phyloP scores from a whole-genome alignment of 2,888 invertebrate genomes.

The Terebella lapidaria region DNA sequence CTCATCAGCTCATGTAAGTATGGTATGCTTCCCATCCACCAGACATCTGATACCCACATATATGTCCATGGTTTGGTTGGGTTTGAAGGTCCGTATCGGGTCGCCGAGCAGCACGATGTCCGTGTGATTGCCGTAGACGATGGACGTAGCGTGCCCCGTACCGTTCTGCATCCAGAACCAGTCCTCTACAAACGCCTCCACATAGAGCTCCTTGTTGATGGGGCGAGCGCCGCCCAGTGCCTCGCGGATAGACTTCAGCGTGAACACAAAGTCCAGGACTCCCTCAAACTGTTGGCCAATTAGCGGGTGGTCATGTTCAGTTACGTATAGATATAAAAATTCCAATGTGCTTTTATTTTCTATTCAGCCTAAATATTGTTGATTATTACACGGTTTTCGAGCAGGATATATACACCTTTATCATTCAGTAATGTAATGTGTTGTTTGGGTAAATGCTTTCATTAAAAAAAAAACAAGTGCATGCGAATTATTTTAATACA shows the following conservation, averaged over 20 bases:
- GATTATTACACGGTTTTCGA: too few relatives aligned
- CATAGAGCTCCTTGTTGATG: slow-evolving; percentile 38
- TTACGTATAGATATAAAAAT: too few relatives aligned
- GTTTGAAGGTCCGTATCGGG: slow-evolving; percentile 89
- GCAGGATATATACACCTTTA: too few relatives aligned
- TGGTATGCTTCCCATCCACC: too few relatives aligned
- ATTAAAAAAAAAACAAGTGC: too few relatives aligned
- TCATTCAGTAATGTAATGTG: too few relatives aligned
- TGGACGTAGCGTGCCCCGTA: slow-evolving; percentile 74
- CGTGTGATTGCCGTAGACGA: slow-evolving; percentile 82
- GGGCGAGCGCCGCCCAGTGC: slow-evolving; percentile 3
- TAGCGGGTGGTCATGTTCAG: too few relatives aligned
- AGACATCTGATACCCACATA: slow-evolving; percentile 70
- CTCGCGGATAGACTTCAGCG: slow-evolving; percentile 69
- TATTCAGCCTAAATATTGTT: too few relatives aligned
- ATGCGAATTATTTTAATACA: too few relatives aligned
- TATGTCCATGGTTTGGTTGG: slow-evolving; percentile 82
- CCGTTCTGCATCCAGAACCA: slow-evolving; percentile 49
- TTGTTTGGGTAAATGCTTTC: too few relatives aligned
- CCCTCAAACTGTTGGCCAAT: slow-evolving; percentile 71
- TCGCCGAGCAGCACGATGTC: slow-evolving; percentile 81
- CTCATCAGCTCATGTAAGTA: too few relatives aligned
- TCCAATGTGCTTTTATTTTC: too few relatives aligned
- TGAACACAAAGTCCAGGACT: slow-evolving; percentile 79
- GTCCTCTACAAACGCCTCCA: slow-evolving; percentile 48